Evolutionary conservation across 2,113 vertebrate species (phyloP).

Genomic region (Chaenogobius annularis): DNA sequence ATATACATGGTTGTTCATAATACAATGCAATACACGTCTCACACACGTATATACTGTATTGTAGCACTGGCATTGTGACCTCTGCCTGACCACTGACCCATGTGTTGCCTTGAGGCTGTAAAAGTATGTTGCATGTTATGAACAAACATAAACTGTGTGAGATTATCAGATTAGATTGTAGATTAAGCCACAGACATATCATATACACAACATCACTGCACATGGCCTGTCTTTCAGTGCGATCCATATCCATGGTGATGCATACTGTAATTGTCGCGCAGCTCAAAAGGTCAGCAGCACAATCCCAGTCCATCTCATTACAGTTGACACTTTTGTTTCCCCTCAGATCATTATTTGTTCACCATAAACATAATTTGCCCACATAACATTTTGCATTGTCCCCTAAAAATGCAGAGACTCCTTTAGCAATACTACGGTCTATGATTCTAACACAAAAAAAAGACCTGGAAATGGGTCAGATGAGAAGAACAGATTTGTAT

Average conservation of each 20-base stretch:
- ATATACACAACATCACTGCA: slow-evolving; percentile 32
- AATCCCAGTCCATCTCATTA: neutral
- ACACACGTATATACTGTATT: slow-evolving; percentile 3
- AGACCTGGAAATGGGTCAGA: too few relatives aligned
- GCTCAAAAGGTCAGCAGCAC: neutral
- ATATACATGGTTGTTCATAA: too few relatives aligned
- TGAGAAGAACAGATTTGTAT: too few relatives aligned
- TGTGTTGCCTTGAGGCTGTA: slow-evolving; percentile 24
- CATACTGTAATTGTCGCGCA: neutral
- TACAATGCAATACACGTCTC: neutral
- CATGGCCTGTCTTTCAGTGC: neutral
- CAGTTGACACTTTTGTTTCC: neutral
- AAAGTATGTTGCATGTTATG: slow-evolving; percentile 27
- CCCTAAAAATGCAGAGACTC: too few relatives aligned
- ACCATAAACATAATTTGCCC: too few relatives aligned
- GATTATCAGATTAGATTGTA: slow-evolving; percentile 60
- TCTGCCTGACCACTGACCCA: slow-evolving; percentile 47
- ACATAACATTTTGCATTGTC: too few relatives aligned
- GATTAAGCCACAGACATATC: slow-evolving; percentile 32
- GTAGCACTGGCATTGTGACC: slow-evolving; percentile 33
- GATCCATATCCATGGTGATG: neutral
- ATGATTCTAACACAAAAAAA: too few relatives aligned
- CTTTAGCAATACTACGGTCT: too few relatives aligned
- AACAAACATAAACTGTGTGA: slow-evolving; percentile 15
- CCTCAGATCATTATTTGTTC: too few relatives aligned